These are phyloP conservation scores for Cantharis rustica DNA, from an alignment of 2,888 invertebrate species.

Conservation along the genomic window DNA sequence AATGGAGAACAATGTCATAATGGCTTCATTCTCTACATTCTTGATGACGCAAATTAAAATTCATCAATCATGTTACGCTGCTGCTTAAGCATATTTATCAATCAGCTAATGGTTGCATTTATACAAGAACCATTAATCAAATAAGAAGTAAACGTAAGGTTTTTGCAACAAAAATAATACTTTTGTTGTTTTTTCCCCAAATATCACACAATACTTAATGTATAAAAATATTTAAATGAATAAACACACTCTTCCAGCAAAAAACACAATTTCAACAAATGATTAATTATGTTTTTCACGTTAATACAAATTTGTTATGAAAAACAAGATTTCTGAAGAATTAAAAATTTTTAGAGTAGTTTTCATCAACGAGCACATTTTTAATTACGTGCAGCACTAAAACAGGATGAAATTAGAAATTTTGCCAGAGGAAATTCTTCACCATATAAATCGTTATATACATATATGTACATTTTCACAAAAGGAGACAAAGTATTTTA, in stretches of 20 bases:
- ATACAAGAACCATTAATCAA: conserved; percentile 8
- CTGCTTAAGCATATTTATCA: conserved; percentile 14
- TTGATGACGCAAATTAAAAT: conserved; percentile 9
- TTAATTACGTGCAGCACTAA: neutral
- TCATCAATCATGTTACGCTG: conserved; percentile 12
- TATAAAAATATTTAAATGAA: neutral
- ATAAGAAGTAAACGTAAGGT: neutral
- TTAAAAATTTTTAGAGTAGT: neutral
- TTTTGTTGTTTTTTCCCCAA: neutral
- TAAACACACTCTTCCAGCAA: neutral
- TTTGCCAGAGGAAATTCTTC: neutral
- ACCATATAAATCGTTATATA: neutral
- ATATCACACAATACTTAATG: neutral
- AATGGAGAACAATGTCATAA: conserved; percentile 8
- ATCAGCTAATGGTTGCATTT: conserved; percentile 12
- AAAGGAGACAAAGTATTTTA: neutral
- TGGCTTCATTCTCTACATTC: neutral
- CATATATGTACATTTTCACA: neutral
- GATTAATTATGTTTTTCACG: neutral
- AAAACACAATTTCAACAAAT: neutral
- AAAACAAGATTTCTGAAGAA: neutral
- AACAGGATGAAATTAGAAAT: neutral
- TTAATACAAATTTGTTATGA: neutral
- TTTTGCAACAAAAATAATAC: neutral
- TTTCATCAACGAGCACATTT: neutral